Conservation (phyloP, 2,888 invertebrate genomes). For the Argyra leucocephala region DNA sequence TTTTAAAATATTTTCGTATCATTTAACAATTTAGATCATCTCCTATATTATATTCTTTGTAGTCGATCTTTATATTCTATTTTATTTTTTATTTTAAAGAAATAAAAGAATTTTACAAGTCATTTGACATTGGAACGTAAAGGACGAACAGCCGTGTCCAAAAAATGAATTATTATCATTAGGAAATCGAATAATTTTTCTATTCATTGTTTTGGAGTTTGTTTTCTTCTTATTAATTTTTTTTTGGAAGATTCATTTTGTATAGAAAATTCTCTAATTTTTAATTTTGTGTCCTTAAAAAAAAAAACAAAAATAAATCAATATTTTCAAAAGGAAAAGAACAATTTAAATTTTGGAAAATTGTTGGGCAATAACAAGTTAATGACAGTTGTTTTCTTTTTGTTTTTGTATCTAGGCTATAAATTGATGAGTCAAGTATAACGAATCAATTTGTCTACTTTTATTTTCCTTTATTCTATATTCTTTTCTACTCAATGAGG, state of each 20-base stretch:
- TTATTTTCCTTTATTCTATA: too few species aligned
- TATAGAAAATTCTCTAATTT: not conserved
- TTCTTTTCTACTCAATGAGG: too few species aligned
- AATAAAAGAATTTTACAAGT: slow-evolving; percentile 1
- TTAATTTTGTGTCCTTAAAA: not conserved
- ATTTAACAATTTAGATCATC: not conserved
- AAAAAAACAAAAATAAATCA: not conserved
- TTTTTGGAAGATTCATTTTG: not conserved
- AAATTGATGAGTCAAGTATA: not conserved
- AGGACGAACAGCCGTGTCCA: not conserved
- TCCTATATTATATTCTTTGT: not conserved
- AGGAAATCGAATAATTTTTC: not conserved
- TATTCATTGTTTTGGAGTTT: not conserved
- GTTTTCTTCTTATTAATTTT: not conserved
- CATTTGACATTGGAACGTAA: not conserved
- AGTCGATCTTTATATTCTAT: not conserved
- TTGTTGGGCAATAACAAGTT: not conserved
- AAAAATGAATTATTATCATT: not conserved
- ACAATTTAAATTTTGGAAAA: not conserved
- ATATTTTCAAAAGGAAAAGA: not conserved
- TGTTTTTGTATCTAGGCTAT: not conserved
- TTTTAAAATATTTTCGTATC: not conserved
- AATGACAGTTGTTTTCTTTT: not conserved
- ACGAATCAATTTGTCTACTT: not conserved
- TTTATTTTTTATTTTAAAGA: not conserved